Evolutionary conservation across 2,797 vertebrate species (phyloP).

Genomic region (Sebastes trivittatus): DNA sequence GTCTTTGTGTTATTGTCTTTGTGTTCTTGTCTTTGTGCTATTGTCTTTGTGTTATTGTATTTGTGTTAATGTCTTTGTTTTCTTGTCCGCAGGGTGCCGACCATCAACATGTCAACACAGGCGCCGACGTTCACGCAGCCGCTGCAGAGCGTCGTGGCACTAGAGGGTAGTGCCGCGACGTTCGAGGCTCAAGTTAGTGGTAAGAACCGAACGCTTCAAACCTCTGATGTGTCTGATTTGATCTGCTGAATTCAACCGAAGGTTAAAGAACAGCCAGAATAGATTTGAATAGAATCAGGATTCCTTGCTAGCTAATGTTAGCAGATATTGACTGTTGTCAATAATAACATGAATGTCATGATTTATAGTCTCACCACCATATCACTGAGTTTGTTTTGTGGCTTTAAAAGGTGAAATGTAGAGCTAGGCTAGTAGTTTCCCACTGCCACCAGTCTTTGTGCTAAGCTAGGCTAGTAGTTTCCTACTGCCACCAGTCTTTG

Average conservation of each 20-base stretch:
- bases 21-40: too few species aligned
- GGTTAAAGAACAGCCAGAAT: not conserved
- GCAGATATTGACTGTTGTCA: too few species aligned
- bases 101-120: slow-evolving; percentile 89
- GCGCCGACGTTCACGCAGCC: slow-evolving; percentile 97
- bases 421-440: too few species aligned
- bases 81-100: slow-evolving; percentile 86
- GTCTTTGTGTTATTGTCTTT: too few species aligned
- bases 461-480: too few species aligned
- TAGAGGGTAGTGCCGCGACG: slow-evolving; percentile 99
- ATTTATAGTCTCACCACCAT: not conserved
- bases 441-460: too few species aligned
- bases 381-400: not conserved
- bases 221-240: too few species aligned
- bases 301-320: not conserved
- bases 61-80: too few species aligned
- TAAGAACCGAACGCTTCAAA: slow-evolving; percentile 76
- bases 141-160: slow-evolving; percentile 94
- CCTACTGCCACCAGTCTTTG: too few species aligned
- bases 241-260: not conserved
- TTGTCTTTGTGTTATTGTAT: too few species aligned
- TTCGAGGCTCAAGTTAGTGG: slow-evolving; percentile 98
- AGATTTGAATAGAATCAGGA: not conserved
- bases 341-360: not conserved
- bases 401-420: not conserved